A percentile compares a stretch with the other conserved stretches of the same genome.
phyloP scores from a whole-genome alignment of 1,140 invertebrate species.

The Drosophila paulistorum region DNA sequence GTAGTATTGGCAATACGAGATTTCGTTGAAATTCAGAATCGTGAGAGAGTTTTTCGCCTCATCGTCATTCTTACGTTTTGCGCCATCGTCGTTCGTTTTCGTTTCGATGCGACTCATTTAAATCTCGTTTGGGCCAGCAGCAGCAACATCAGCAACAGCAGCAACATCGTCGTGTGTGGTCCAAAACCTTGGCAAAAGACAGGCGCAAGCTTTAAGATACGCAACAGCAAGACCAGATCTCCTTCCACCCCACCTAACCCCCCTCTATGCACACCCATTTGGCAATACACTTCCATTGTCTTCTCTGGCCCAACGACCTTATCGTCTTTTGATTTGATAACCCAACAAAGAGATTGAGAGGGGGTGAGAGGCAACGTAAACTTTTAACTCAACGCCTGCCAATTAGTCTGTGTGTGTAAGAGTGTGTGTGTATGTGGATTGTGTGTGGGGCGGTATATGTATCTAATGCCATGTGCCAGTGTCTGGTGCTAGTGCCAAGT shows the following conservation, averaged over 20 bases:
- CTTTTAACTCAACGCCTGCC: conserved; percentile 47
- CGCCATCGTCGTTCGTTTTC: conserved; percentile 25
- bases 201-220: conserved; percentile 9
- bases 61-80: neutral
- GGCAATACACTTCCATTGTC: conserved; percentile 32
- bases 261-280: neutral
- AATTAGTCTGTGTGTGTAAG: conserved; percentile 36
- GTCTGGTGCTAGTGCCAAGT: conserved; percentile 58
- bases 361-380: neutral
- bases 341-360: neutral
- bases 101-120: conserved; percentile 72
- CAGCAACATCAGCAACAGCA: conserved; percentile 1
- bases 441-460: neutral
- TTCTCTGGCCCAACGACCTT: conserved; percentile 25
- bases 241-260: neutral
- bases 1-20: conserved; percentile 50
- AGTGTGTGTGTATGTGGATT: too few species aligned
- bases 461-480: conserved; percentile 45
- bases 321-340: conserved; percentile 50
- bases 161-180: conserved; percentile 69
- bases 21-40: conserved; percentile 80
- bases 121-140: conserved; percentile 67
- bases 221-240: conserved; percentile 12
- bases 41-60: conserved; percentile 66
- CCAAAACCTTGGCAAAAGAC: conserved; percentile 30